Evolutionary conservation across 2,797 vertebrate species (phyloP).

Genomic region (Scarus forsteni): DNA sequence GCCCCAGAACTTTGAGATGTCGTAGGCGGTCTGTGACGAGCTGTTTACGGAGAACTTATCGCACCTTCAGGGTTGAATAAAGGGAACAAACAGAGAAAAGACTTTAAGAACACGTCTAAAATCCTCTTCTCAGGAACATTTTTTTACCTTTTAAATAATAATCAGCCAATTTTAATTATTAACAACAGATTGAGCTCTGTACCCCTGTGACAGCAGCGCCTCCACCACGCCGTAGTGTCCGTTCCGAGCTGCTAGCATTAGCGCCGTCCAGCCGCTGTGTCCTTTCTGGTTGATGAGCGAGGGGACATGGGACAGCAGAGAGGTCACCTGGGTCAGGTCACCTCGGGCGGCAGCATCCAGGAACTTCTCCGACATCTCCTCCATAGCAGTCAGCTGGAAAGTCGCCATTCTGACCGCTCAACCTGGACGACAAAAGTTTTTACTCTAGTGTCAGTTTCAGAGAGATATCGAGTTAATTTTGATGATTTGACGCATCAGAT

Average conservation of each 20-base stretch:
- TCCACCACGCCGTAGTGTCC: slow-evolving; percentile 85
- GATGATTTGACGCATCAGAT: no score
- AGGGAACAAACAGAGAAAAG: background rate
- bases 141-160: background rate
- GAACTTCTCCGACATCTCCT: slow-evolving; percentile 84
- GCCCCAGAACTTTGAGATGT: slow-evolving; percentile 95
- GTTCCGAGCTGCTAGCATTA: slow-evolving; percentile 93
- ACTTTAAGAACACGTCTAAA: no score
- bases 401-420: slow-evolving; percentile 52
- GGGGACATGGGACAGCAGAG: slow-evolving; percentile 76
- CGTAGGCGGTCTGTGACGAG: slow-evolving; percentile 91
- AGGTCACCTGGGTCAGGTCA: slow-evolving; percentile 79
- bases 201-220: slow-evolving; percentile 89
- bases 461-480: no score
- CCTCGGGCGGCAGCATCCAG: slow-evolving; percentile 87
- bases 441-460: no score
- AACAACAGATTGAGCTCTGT: slow-evolving; percentile 38
- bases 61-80: slow-evolving; percentile 78
- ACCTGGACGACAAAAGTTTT: no score
- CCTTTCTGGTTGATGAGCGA: slow-evolving; percentile 85
- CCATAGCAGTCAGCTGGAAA: slow-evolving; percentile 68
- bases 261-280: slow-evolving; percentile 90
- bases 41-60: slow-evolving; percentile 87
- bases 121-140: background rate
- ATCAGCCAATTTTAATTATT: no score